Percentiles rank a stretch among this genome's conserved stretches.
Conservation (phyloP, 2,113 vertebrate genomes). For the Rhinopomastus cyanomelas region DNA sequence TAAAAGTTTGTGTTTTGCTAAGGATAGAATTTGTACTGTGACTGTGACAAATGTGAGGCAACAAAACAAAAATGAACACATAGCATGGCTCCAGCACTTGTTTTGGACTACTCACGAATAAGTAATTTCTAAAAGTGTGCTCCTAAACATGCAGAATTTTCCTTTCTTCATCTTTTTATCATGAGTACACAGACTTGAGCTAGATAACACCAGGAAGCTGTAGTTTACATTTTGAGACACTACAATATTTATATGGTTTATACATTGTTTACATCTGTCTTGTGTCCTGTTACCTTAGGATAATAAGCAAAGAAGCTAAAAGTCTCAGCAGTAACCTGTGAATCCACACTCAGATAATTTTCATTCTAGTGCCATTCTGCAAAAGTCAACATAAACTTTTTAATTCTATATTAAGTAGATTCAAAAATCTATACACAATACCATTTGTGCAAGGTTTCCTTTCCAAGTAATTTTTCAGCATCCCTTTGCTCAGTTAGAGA, state of each 20-base stretch:
- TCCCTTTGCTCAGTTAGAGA: not conserved
- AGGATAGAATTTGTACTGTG: not conserved
- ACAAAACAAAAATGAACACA: not conserved
- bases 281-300: not conserved
- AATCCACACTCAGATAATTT: not conserved
- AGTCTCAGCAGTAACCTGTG: not conserved
- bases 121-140: not conserved
- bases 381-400: not conserved
- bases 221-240: not conserved
- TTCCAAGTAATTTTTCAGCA: not conserved
- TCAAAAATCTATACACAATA: not conserved
- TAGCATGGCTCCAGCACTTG: not conserved
- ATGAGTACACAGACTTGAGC: not conserved
- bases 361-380: not conserved
- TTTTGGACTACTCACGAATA: not conserved
- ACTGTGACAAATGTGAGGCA: not conserved
- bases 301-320: not conserved
- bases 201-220: not conserved
- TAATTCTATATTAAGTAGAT: not conserved
- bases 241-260: not conserved
- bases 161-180: not conserved
- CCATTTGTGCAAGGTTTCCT: not conserved
- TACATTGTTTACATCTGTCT: not conserved
- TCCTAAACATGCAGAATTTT: not conserved
- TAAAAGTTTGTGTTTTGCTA: not conserved